phyloP scores from a whole-genome alignment of 2,888 invertebrate genomes.

The Dryomyza anilis region DNA sequence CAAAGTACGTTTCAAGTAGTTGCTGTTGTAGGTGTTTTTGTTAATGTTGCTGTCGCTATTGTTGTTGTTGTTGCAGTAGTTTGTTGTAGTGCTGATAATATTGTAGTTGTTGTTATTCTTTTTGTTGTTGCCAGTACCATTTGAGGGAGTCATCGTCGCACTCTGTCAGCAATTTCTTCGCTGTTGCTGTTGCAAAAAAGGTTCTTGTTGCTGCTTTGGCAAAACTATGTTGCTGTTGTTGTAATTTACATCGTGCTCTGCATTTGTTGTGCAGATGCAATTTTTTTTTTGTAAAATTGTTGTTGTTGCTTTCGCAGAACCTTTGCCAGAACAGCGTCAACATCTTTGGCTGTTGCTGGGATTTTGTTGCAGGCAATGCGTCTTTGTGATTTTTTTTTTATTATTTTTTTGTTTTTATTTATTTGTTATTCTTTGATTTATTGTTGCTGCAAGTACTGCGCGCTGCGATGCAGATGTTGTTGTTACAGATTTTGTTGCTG shows the following conservation, averaged over 20 bases:
- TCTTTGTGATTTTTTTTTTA: slow-evolving; percentile 12
- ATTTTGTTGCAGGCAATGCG: slow-evolving; percentile 24
- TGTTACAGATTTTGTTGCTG: slow-evolving; percentile 20
- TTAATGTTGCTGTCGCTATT: not conserved
- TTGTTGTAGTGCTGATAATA: not conserved
- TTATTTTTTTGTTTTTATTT: slow-evolving; percentile 17
- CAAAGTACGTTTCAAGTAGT: not conserved
- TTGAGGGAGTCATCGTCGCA: too few relatives aligned
- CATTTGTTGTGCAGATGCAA: not conserved
- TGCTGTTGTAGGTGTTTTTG: not conserved
- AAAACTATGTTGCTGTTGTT: slow-evolving; percentile 4
- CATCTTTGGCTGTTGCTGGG: too few relatives aligned
- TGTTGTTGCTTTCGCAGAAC: not conserved
- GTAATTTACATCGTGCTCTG: not conserved
- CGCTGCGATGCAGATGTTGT: slow-evolving; percentile 3
- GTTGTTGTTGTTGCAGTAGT: not conserved
- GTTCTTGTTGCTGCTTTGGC: not conserved
- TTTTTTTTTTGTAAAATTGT: slow-evolving; percentile 6
- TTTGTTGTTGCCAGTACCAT: not conserved
- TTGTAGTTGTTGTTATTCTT: not conserved
- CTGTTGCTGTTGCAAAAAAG: not conserved
- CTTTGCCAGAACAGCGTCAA: too few relatives aligned
- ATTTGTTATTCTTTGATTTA: too few relatives aligned
- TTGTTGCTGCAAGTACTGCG: too few relatives aligned
- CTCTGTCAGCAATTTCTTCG: not conserved